phyloP scores from a whole-genome alignment of 1,140 invertebrate species.

The Teleopsis dalmanni region DNA sequence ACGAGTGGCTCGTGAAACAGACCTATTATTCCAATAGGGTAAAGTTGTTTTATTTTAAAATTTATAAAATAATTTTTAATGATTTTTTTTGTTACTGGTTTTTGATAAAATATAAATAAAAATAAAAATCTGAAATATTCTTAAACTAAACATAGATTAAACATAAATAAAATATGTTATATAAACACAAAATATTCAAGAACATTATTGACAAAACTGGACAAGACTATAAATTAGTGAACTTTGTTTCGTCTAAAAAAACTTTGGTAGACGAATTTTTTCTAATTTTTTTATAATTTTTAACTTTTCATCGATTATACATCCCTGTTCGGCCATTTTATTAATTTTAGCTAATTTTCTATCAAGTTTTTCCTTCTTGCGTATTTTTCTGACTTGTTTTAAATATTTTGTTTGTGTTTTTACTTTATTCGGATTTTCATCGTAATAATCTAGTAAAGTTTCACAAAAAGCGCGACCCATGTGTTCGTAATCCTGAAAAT shows the following conservation, averaged over 20 bases:
- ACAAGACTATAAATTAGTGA: neutral
- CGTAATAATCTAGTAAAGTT: slow-evolving; percentile 82
- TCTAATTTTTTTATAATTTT: slow-evolving; percentile 42
- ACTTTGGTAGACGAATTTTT: too few relatives aligned
- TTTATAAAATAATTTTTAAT: too few relatives aligned
- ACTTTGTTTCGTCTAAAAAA: neutral
- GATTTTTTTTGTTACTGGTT: too few relatives aligned
- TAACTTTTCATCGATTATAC: slow-evolving; percentile 41
- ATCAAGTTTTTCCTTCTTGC: slow-evolving; percentile 46
- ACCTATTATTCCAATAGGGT: too few relatives aligned
- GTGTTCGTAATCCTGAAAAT: slow-evolving; percentile 55
- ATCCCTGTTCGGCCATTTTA: slow-evolving; percentile 45
- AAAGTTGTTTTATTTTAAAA: too few relatives aligned
- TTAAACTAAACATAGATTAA: too few relatives aligned
- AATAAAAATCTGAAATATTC: too few relatives aligned
- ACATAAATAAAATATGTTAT: too few relatives aligned
- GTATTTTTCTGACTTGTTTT: slow-evolving; percentile 67
- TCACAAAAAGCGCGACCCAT: slow-evolving; percentile 87
- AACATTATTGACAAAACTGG: neutral
- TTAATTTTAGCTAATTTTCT: slow-evolving; percentile 45
- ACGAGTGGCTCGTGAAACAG: too few relatives aligned
- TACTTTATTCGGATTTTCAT: slow-evolving; percentile 80
- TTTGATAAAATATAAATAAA: too few relatives aligned
- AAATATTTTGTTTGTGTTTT: slow-evolving; percentile 69
- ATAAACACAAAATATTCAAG: neutral